These are phyloP conservation scores for Cranoglanis bouderius DNA, from an alignment of 2,113 vertebrate genomes.

Conservation along the genomic window DNA sequence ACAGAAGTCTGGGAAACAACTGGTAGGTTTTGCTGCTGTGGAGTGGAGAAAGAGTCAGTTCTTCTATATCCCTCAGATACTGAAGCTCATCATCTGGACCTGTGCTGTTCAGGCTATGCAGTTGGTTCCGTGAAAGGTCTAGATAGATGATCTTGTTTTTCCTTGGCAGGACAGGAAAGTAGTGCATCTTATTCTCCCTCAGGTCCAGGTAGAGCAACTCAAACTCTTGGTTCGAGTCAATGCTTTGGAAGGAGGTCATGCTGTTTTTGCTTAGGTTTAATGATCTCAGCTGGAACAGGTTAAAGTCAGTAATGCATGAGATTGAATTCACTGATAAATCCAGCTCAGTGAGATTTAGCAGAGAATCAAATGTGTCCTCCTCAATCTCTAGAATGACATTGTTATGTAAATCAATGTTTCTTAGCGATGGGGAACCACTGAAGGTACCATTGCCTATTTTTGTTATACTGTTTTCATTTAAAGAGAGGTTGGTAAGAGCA, in stretches of 20 bases:
- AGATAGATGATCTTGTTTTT: constrained; percentile 79
- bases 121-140: constrained; percentile 86
- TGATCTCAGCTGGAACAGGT: constrained; percentile 78
- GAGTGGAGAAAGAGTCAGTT: constrained; percentile 46
- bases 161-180: constrained; percentile 81
- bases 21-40: constrained; percentile 56
- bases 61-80: constrained; percentile 57
- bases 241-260: constrained; percentile 83
- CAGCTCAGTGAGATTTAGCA: constrained; percentile 79
- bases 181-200: constrained; percentile 85
- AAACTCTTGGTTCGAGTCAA: constrained; percentile 61
- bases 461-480: constrained; percentile 88
- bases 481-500: constrained; percentile 75
- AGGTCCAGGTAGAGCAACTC: constrained; percentile 81
- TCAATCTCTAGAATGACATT: constrained; percentile 95
- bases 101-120: constrained; percentile 69
- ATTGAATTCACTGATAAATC: constrained; percentile 94
- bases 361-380: constrained; percentile 84
- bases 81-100: constrained; percentile 54
- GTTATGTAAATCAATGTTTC: constrained; percentile 83
- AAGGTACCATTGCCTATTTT: constrained; percentile 79
- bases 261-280: constrained; percentile 94
- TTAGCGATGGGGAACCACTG: constrained; percentile 68
- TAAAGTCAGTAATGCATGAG: constrained; percentile 90
- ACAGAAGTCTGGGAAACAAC: constrained; percentile 69